Base-by-base conservation (phyloP, 2,113 vertebrate genomes). In the Carassius carassius region DNA sequence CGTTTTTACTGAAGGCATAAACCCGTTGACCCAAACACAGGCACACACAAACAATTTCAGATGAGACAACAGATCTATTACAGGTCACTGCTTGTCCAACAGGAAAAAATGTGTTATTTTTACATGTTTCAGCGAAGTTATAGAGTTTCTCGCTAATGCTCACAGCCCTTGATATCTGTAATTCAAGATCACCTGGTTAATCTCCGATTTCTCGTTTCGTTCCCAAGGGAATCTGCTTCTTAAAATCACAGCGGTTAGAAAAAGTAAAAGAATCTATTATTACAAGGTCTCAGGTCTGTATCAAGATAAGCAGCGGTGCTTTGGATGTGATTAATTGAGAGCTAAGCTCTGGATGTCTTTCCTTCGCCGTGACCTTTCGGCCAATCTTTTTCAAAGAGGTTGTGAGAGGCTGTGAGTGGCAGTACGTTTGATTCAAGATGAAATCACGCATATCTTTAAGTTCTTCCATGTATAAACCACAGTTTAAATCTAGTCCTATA, bases 251-350 rank as follows among this genome's bases (percentile, higher is more conserved):
- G 49, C 60, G 75, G 72, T 78, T 51, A 65, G 54, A 12, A 47
- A 47, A 74, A 86, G 54, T 78, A 23, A 56, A 49, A 67, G 44
- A 77, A 88, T 85, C 35, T 29, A 29, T 37, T 35, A 76, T 32
- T 73, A 82, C 54, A 82, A 62, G 69, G 49, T 58, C 74, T 49
- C 49, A 23, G 25, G 81, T n/a, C 70, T 69, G 47, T 58, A 81
- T 73, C 85, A 63, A 78, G 78, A 83, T 86, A 56, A 78, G 69
- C 44, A 70, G 63, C 35, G 19, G 17, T 78, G 44, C 60, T 82
- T 83, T 80, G 69, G 81, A 84, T 74, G 80, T 74, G 78, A 84
- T 73, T 73, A 44, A 84, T 85, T 73, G 78, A n/a, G 47, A 23
- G 29, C 25, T 63, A 73, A 69, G 65, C 82, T 65, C 67, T 60